Evolutionary conservation across 2,113 vertebrate genomes (phyloP), one percentile per base, ranked within the genome.

Genomic region (Pardalotus punctatus): DNA sequence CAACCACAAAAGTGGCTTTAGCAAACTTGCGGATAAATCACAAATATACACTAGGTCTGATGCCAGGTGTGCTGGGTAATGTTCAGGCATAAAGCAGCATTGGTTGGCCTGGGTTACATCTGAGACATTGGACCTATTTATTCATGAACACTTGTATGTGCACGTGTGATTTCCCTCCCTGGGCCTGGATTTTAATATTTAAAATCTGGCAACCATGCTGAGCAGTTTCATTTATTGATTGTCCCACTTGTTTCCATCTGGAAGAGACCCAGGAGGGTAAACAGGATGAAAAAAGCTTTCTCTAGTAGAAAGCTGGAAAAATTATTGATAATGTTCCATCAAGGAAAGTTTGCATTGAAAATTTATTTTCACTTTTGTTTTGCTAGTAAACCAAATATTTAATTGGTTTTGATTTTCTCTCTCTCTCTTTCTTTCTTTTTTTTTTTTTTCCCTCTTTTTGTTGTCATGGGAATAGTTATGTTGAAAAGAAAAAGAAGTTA

Each of bases 221-320:
- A 95, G 51, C 20, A 78, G 53, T 56, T 92, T 90, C 14, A 64
- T 87, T 81, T 95, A 71, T 78, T 86, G 77, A 71, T 92, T 91
- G 31, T 38, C 35, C n/a, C 17, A 31, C 27, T 84, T 88, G 29
- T 48, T 89, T 95, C 57, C n/a, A 38, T 87, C 45, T 87, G 77
- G 81, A 96, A 74, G 51, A 76, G 24, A 86, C 36, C 4, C 35
- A 66, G 28, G 7, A 48, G 72, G 19, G 4, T 47, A 73, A 69
- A 81, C 8, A 58, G 61, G 9, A 57, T 66, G 38, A 56, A 77
- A 90, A 72, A 66, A 10, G 8, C 2, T 42, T 57, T 42, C 27
- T 83, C 12, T 86, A 77, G 62, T 42, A 62, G 81, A 88, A 73
- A 77, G 42, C 0, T 4, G 28, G 67, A 92, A 66, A 90, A 47